Conservation (phyloP, 2,113 vertebrate species). For the Panthera leo region DNA sequence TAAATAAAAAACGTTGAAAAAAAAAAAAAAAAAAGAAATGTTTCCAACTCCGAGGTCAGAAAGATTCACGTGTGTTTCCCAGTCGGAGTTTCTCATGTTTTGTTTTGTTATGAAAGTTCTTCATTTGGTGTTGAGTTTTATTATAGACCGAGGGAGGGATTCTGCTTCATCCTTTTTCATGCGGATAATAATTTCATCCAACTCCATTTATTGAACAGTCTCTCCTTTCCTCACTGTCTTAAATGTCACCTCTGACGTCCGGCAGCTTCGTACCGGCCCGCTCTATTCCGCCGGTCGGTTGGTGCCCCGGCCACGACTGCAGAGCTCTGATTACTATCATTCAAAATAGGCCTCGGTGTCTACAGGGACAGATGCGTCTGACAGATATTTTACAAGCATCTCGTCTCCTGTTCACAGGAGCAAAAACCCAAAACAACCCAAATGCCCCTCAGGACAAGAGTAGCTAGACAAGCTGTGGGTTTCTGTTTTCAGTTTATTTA, state of each 20-base stretch:
- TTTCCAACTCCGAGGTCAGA: background rate
- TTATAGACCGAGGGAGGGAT: background rate
- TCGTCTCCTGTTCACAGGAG: background rate
- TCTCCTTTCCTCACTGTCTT: background rate
- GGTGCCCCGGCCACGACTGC: background rate
- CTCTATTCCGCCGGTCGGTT: background rate
- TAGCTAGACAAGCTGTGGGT: no score
- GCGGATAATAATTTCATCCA: background rate
- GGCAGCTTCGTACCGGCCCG: background rate
- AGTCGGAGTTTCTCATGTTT: background rate
- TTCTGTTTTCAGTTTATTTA: no score
- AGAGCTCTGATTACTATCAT: background rate
- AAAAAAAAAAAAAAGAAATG: background rate
- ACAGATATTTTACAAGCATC: background rate
- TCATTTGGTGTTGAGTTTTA: background rate
- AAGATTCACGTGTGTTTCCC: background rate
- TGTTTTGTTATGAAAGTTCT: background rate
- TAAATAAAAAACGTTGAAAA: no score
- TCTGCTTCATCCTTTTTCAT: background rate
- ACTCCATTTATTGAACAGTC: background rate
- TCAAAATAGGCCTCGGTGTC: background rate
- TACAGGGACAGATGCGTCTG: background rate
- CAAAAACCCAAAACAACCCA: background rate
- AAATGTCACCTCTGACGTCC: background rate
- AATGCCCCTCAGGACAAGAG: background rate